Evolutionary conservation across 2,797 vertebrate genomes (phyloP).

Genomic region (Lutjanus argentimaculatus): DNA sequence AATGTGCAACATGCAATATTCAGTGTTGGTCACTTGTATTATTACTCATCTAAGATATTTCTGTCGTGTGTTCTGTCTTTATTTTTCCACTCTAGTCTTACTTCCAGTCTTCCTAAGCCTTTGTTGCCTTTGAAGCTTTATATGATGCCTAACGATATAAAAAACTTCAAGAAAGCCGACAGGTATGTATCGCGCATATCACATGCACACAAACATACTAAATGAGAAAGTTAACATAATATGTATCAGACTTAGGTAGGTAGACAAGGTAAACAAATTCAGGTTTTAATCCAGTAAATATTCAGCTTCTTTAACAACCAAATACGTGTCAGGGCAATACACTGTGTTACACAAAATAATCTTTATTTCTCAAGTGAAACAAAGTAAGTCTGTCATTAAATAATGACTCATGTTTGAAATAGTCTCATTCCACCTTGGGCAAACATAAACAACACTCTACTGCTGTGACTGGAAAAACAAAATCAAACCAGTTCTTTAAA

Average conservation of each 20-base stretch:
- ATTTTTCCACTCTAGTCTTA: neutral
- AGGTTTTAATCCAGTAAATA: slow-evolving; percentile 1
- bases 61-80: slow-evolving; percentile 1
- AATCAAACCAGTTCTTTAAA: neutral
- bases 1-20: too few relatives aligned
- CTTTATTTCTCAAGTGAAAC: neutral
- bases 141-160: fast-evolving
- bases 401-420: slow-evolving; percentile 7
- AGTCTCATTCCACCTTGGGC: slow-evolving; percentile 7
- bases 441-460: neutral
- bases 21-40: neutral
- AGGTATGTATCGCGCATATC: slow-evolving; percentile 13
- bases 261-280: neutral
- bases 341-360: too few relatives aligned
- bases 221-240: neutral
- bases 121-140: slow-evolving; percentile 9
- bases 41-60: neutral
- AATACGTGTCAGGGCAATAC: neutral
- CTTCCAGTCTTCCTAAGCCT: fast-evolving
- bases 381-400: neutral
- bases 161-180: neutral
- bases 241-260: neutral
- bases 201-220: neutral
- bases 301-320: neutral
- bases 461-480: neutral